Base-by-base conservation (phyloP, 2,113 vertebrate genomes). In the Fregetta grallaria region DNA sequence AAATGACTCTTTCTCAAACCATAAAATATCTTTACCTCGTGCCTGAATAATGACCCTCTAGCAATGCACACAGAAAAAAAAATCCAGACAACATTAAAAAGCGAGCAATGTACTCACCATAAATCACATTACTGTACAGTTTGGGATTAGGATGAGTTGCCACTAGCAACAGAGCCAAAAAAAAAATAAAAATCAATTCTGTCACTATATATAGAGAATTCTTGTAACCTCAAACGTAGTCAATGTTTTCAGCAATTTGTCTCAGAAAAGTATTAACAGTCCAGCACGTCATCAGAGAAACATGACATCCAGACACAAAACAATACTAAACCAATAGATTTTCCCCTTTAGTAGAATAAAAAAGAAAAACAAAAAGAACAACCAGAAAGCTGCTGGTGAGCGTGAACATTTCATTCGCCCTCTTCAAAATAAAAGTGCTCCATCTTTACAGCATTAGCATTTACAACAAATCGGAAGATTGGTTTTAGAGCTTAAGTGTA, bases 71-170 rank as follows among this genome's bases (percentile, higher is more conserved):
- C 18, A 26, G 72, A 29, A 67, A 90, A 78, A 78, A 71, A n/a
- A n/a, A n/a, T 44, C 78, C 91, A 92, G 82, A 36, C 78, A 88
- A n/a, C 40, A 52, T 22, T 78, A 42, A 56, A 56, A 10, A 84
- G 90, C 3, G 1, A 87, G 76, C 65, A 36, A 30, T 14, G 59
- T 40, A 50, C 79, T 55, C 79, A 5, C 79, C 79, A 80, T 71
- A 94, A 97, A 93, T 92, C 92, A 93, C 70, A 89, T 50, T 47
- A 72, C 63, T 25, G 62, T 63, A 88, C 75, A 95, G 86, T 88
- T 77, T 94, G 79, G 94, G 94, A 96, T 96, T 94, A 96, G 75
- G 90, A 94, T 71, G 92, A 90, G 96, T 94, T 97, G 94, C 94
- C 91, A 96, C 71, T 94, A 92, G 97, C 95, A 97, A 97, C 95